Percentiles rank a stretch among this genome's conserved stretches.
Conservation (phyloP, 2,888 invertebrate genomes). For the Neoaliturus tenellus region DNA sequence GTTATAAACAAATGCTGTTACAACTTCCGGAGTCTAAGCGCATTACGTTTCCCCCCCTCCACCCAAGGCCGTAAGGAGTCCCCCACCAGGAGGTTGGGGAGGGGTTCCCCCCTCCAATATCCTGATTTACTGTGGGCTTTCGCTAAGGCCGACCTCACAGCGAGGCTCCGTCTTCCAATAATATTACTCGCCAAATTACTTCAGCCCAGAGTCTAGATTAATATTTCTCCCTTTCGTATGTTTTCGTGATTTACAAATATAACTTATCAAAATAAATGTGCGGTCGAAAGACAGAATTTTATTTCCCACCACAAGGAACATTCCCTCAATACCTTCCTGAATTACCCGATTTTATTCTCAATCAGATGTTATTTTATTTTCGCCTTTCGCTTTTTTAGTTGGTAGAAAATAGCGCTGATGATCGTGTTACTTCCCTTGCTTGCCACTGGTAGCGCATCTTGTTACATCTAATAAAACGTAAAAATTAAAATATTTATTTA, state of each 20-base stretch:
- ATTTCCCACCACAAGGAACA: too few species aligned
- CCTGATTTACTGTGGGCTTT: not conserved
- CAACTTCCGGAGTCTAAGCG: constrained; percentile 19
- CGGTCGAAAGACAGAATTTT: too few species aligned
- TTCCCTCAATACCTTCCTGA: too few species aligned
- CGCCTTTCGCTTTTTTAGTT: too few species aligned
- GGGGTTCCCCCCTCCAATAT: not conserved
- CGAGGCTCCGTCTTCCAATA: not conserved
- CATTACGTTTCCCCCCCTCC: not conserved
- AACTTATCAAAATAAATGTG: too few species aligned
- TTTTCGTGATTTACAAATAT: not conserved
- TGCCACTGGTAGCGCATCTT: too few species aligned
- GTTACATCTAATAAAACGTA: too few species aligned
- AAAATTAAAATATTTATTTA: too few species aligned
- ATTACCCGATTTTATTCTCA: too few species aligned
- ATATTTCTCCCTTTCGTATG: not conserved
- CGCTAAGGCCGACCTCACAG: not conserved
- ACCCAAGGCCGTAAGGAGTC: not conserved
- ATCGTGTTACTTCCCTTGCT: too few species aligned
- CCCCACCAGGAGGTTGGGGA: not conserved
- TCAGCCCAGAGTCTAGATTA: not conserved
- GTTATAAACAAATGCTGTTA: constrained; percentile 2
- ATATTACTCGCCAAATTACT: not conserved
- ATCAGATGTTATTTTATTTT: too few species aligned
- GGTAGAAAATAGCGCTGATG: too few species aligned